Evolutionary conservation across 2,797 vertebrate genomes (phyloP).

Genomic region (Micromesistius poutassou): DNA sequence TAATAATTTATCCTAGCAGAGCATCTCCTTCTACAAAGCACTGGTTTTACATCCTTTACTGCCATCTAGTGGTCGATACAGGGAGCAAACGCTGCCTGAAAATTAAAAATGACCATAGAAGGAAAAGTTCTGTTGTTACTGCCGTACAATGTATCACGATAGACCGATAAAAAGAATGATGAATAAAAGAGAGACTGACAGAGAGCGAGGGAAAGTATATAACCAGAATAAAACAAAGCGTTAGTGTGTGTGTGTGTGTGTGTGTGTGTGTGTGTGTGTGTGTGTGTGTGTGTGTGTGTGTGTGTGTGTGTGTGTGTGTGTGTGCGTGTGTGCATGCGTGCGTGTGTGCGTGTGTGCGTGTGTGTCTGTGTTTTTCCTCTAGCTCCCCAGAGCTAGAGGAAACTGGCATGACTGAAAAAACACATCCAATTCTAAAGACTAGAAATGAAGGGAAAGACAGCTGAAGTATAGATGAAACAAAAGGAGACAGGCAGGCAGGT

Average conservation of each 20-base stretch:
- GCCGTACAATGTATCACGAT: background rate
- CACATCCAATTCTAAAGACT: slow-evolving; percentile 43
- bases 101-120: background rate
- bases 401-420: slow-evolving; percentile 35
- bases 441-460: slow-evolving; percentile 5
- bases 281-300: too few species aligned
- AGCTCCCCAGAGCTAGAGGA: slow-evolving; percentile 3
- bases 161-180: background rate
- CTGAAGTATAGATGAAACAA: background rate
- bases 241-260: background rate
- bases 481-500: background rate
- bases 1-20: background rate
- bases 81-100: background rate
- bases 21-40: background rate
- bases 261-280: too few species aligned
- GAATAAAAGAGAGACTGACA: background rate
- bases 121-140: background rate
- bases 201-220: background rate
- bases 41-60: slow-evolving; percentile 30
- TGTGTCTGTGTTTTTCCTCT: background rate
- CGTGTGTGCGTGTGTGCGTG: background rate
- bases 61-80: slow-evolving; percentile 53
- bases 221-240: background rate
- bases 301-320: too few species aligned
- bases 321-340: too few species aligned